Evolutionary conservation across 1,140 invertebrate genomes (phyloP), one percentile per base, ranked within the genome.

Genomic region (Euura saliciscinereae): DNA sequence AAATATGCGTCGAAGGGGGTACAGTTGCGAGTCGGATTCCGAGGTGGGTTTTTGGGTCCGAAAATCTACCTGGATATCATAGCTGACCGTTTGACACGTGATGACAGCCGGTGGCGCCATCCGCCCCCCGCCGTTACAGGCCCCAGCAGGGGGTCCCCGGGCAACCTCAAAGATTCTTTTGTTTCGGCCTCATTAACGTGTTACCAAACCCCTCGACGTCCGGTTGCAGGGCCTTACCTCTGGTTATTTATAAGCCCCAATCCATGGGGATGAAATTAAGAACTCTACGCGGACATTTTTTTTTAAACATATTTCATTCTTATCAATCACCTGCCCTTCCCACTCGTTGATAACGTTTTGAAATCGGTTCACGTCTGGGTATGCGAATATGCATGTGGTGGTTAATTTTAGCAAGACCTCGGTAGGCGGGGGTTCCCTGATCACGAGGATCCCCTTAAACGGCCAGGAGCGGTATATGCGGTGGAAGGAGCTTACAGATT

Each of bases 81-180:
- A 78, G 76, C 74, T 77, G 69, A 65, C 65, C 69, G 74, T 75
- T 73, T 81, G 82, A 83, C 85, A 84, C 84, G 84, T 85, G 86
- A 86, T 86, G 86, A 87, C 85, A 87, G 85, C 84, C 82, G 81
- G 73, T 86, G 86, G 86, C 86, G 86, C 85, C 86, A 84, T 81
- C 78, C 79, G 83, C 85, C 85, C 85, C 86, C 85, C 76, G 84
- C 76, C 78, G 84, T 80, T 82, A 80, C 75, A 73, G 74, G 77
- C 74, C 83, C 69, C 85, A 78, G 77, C 80, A 76, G 85, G 81
- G 80, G 77, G 75, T 71, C 70, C 7, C 45, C 66, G 42, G 65
- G 13, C 69, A 13, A 59, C 46, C 28, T 68, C 74, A 71, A 75
- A 77, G 78, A 85, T 84, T 83, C 86, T 86, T 87, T 87, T 87